Conservation (phyloP, 2,888 invertebrate species). For the Coelinius sp. region DNA sequence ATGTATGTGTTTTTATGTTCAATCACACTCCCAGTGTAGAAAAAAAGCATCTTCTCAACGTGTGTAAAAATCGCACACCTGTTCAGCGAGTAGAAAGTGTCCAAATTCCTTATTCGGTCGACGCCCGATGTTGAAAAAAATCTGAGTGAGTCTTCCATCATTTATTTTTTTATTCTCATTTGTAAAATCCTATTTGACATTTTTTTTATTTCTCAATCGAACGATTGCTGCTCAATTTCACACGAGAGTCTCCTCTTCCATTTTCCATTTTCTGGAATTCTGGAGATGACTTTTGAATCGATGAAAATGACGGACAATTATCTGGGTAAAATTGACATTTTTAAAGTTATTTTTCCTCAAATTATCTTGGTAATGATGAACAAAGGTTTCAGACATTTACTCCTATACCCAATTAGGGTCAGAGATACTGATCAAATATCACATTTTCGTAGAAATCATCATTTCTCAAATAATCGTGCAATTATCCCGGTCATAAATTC, state of each 20-base stretch:
- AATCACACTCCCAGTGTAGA: conserved; percentile 21
- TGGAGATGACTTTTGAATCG: background rate
- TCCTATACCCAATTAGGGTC: no score
- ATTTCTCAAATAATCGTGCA: no score
- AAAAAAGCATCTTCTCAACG: conserved; percentile 25
- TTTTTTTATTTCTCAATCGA: background rate
- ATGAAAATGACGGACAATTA: background rate
- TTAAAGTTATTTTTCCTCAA: background rate
- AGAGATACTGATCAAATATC: no score
- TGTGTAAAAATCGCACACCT: conserved; percentile 35
- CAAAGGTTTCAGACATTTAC: no score
- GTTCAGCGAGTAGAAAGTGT: conserved; percentile 63
- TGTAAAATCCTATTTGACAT: conserved; percentile 1
- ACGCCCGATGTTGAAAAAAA: conserved; percentile 37
- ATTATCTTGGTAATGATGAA: no score
- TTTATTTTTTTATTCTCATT: conserved; percentile 30
- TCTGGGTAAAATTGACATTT: background rate
- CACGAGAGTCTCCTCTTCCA: background rate
- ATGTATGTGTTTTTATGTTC: conserved; percentile 12
- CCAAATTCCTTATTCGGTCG: conserved; percentile 58
- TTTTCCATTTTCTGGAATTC: background rate
- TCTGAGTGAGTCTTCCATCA: conserved; percentile 39
- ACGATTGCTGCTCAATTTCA: background rate
- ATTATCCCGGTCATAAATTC: no score
- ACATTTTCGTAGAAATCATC: no score